These are phyloP conservation scores for Harmothoe impar DNA, from an alignment of 2,888 invertebrate genomes.

Conservation along the genomic window DNA sequence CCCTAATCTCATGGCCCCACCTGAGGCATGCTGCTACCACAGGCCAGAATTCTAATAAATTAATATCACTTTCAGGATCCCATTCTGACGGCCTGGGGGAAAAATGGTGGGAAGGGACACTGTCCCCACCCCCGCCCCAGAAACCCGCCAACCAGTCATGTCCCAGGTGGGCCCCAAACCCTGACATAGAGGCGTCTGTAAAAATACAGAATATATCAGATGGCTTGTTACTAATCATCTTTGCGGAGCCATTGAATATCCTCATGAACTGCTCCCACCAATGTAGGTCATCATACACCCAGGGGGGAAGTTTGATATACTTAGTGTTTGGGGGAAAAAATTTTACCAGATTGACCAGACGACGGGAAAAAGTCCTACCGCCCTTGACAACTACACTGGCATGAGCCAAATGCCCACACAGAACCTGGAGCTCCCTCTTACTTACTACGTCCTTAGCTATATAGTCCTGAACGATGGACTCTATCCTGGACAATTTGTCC, in stretches of 20 bases:
- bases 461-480: too few relatives aligned
- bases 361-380: too few relatives aligned
- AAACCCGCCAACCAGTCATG: neutral
- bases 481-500: too few relatives aligned
- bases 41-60: neutral
- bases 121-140: neutral
- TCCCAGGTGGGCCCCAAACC: neutral
- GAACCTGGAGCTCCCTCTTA: too few relatives aligned
- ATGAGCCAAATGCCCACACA: too few relatives aligned
- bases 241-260: neutral
- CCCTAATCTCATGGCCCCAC: neutral
- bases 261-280: too few relatives aligned
- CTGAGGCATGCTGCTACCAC: neutral
- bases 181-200: constrained; percentile 4
- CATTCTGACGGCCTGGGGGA: neutral
- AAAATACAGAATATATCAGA: neutral
- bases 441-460: too few relatives aligned
- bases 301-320: too few relatives aligned
- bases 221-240: neutral
- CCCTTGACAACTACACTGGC: too few relatives aligned
- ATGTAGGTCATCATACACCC: too few relatives aligned
- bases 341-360: too few relatives aligned
- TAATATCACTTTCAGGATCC: neutral
- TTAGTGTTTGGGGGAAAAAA: too few relatives aligned
- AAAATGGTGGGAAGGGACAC: neutral